Percentiles rank a stretch among this genome's conserved stretches.
Conservation (phyloP, 2,113 vertebrate genomes). For the Microtus pennsylvanicus region DNA sequence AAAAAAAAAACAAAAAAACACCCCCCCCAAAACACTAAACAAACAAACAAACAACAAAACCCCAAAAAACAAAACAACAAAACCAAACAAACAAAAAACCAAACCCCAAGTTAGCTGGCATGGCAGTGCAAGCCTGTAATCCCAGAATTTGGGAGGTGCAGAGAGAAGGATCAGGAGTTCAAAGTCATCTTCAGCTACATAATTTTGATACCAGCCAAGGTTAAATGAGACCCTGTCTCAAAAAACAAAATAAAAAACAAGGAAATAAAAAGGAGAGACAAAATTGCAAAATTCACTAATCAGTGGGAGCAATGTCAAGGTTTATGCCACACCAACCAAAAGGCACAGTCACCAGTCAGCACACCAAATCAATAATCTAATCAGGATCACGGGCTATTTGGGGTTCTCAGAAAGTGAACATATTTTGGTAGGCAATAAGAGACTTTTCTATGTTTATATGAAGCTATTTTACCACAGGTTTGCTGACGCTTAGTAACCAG, state of each 20-base stretch:
- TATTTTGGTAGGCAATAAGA: conserved; percentile 32
- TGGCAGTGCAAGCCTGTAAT: neutral
- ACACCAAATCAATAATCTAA: conserved; percentile 7
- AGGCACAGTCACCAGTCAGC: neutral
- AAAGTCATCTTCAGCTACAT: neutral
- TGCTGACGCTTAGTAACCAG: conserved; percentile 51
- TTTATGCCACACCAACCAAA: neutral
- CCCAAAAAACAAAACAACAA: no score
- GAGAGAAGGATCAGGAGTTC: neutral
- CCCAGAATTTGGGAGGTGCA: neutral
- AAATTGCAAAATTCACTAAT: neutral
- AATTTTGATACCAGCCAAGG: neutral
- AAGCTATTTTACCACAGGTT: conserved; percentile 1
- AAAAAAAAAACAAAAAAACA: no score
- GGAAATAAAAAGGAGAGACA: neutral
- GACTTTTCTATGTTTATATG: conserved; percentile 20
- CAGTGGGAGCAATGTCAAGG: neutral
- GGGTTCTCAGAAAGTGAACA: conserved; percentile 43
- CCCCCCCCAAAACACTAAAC: no score
- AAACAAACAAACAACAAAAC: no score
- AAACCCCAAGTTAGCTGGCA: neutral
- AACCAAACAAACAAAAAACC: neutral
- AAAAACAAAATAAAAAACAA: neutral
- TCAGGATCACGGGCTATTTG: conserved; percentile 28
- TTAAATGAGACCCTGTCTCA: neutral